Evolutionary conservation across 2,797 vertebrate species (phyloP), one percentile per base, ranked within the genome.

Genomic region (Nothura maculosa): DNA sequence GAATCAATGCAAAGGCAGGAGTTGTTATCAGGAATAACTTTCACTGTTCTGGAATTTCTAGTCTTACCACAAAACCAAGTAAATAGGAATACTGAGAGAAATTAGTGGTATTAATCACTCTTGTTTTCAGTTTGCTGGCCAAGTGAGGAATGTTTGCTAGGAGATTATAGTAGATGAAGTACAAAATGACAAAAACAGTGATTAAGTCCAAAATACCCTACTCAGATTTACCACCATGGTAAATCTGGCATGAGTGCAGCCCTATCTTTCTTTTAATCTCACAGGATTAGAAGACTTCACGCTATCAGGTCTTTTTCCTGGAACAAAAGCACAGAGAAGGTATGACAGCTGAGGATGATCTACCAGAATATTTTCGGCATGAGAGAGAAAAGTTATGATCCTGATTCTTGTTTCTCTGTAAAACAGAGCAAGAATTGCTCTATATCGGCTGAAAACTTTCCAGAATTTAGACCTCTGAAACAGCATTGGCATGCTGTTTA

Each of bases 91-190:
- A 5, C 3, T 50, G 36, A 36, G 28, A 82, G 17, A 42, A 54
- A 54, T 15, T 32, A 66, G 16, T 8, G 9, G 5, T 45, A 62
- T 16, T 50, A 64, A 47, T 1, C 0, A 9, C 5, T 58, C 3
- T 6, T 84, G 9, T 36, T 73, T 70, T 45, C 45, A 79, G 45
- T 21, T 12, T 15, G 43, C 11, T 48, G 36, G 13, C 2, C 18
- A 77, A 80, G n/a, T 43, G 17, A 57, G 34, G 66, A 70, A 86
- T 63, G 18, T 66, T 83, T 69, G 19, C 6, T 66, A 11, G 24
- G 30, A 80, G 7, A 4, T 79, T 90, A 67, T 69, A 30, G 61
- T 3, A 62, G 19, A 58, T 22, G 17, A 77, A 14, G 67, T 72
- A 5, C 10, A 89, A 75, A 89, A 69, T 61, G 66, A 64, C 30